Evolutionary conservation across 2,113 vertebrate species (phyloP).

Genomic region (Jaculus jaculus): DNA sequence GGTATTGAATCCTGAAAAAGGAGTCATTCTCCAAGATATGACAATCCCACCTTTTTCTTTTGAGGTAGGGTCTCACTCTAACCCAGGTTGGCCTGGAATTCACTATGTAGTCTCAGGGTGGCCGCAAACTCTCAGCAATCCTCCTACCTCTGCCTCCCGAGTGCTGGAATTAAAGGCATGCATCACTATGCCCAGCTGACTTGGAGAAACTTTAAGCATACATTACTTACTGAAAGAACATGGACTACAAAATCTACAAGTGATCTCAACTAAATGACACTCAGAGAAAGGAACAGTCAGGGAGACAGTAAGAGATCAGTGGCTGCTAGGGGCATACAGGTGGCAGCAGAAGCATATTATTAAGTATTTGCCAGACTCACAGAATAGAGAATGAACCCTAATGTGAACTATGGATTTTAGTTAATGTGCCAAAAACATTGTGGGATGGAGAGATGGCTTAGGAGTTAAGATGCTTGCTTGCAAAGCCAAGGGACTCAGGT

Average conservation of each 20-base stretch:
- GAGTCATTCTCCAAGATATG: not conserved
- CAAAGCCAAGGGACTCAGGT: no score
- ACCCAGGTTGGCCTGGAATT: no score
- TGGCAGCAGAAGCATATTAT: not conserved
- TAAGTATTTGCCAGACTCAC: not conserved
- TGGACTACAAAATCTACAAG: not conserved
- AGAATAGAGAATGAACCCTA: not conserved
- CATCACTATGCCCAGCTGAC: no score
- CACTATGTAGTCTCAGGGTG: no score
- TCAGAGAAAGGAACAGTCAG: not conserved
- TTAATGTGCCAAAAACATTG: not conserved
- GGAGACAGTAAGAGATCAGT: not conserved
- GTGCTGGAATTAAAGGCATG: no score
- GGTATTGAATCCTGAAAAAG: not conserved
- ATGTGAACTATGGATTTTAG: not conserved
- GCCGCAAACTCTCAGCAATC: no score
- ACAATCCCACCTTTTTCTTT: no score
- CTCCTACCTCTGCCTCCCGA: no score
- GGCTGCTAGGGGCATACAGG: not conserved
- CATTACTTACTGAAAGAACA: not conserved
- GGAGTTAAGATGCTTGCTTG: no score
- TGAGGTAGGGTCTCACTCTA: no score
- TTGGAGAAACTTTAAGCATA: not conserved
- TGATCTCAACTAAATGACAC: not conserved
- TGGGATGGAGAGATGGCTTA: no score